phyloP scores from a whole-genome alignment of 2,888 invertebrate genomes.

The Pherbina coryleti region DNA sequence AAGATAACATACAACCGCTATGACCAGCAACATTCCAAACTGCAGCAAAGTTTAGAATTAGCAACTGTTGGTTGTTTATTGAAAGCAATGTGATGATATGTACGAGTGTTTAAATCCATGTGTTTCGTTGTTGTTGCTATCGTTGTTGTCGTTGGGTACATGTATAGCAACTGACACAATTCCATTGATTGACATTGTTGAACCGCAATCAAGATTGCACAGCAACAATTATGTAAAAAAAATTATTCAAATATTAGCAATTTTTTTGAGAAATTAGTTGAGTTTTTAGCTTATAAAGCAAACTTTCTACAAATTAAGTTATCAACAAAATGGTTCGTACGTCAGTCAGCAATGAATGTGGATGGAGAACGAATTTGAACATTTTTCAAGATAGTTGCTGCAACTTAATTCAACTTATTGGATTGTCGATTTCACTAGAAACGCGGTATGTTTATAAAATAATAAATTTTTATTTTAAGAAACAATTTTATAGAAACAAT shows the following conservation, averaged over 20 bases:
- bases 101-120: not conserved
- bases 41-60: too few relatives aligned
- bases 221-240: not conserved
- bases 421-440: too few relatives aligned
- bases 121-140: not conserved
- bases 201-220: not conserved
- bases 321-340: too few relatives aligned
- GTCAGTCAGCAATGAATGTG: too few relatives aligned
- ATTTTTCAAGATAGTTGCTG: not conserved
- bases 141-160: not conserved
- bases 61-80: not conserved
- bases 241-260: not conserved
- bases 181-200: not conserved
- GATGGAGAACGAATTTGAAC: not conserved
- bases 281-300: not conserved
- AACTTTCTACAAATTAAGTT: too few relatives aligned
- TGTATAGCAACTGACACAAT: slow-evolving; percentile 1
- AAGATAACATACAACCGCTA: too few relatives aligned
- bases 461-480: too few relatives aligned
- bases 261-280: not conserved
- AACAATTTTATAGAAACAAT: too few relatives aligned
- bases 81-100: not conserved
- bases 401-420: too few relatives aligned
- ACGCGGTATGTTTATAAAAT: not conserved
- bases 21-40: too few relatives aligned